Percentiles rank a stretch among this genome's conserved stretches.
These are phyloP conservation scores for Taxidea taxus DNA, from an alignment of 2,113 vertebrate genomes.

Conservation along the genomic window DNA sequence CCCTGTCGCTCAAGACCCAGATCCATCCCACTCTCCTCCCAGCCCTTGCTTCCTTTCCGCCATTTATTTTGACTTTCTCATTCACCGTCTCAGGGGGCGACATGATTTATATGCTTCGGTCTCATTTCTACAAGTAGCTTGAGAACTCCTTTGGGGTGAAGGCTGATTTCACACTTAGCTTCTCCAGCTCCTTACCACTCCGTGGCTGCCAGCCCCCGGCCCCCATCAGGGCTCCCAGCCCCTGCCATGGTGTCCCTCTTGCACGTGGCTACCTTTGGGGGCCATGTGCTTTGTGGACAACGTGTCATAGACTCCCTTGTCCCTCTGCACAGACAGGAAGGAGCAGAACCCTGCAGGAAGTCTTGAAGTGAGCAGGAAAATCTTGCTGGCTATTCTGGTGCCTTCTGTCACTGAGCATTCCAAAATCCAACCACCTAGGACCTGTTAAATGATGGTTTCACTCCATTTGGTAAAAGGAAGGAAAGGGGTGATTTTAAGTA, in stretches of 20 bases:
- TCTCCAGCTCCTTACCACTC: fast-evolving
- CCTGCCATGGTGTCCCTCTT: fast-evolving
- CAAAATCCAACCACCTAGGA: not conserved
- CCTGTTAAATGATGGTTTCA: not conserved
- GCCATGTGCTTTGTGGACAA: not conserved
- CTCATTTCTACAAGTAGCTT: fast-evolving
- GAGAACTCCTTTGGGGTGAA: not conserved
- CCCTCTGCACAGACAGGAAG: not conserved
- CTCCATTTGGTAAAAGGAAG: not conserved
- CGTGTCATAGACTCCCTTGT: fast-evolving
- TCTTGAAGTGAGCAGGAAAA: fast-evolving
- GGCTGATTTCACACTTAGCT: not conserved
- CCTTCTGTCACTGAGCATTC: not conserved
- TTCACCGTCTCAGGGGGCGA: fast-evolving
- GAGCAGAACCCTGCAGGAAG: not conserved
- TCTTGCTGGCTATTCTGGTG: not conserved
- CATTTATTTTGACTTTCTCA: no score
- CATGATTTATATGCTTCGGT: fast-evolving
- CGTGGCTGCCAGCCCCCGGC: fast-evolving
- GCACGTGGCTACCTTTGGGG: fast-evolving
- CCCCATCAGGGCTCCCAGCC: fast-evolving
- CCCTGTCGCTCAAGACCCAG: fast-evolving
- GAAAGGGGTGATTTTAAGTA: not conserved
- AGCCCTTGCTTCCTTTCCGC: fast-evolving
- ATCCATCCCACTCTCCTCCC: fast-evolving